Percentiles rank a stretch among this genome's conserved stretches.
These are phyloP conservation scores for Podarcis lilfordi DNA, from an alignment of 2,797 vertebrate genomes.

Conservation along the genomic window DNA sequence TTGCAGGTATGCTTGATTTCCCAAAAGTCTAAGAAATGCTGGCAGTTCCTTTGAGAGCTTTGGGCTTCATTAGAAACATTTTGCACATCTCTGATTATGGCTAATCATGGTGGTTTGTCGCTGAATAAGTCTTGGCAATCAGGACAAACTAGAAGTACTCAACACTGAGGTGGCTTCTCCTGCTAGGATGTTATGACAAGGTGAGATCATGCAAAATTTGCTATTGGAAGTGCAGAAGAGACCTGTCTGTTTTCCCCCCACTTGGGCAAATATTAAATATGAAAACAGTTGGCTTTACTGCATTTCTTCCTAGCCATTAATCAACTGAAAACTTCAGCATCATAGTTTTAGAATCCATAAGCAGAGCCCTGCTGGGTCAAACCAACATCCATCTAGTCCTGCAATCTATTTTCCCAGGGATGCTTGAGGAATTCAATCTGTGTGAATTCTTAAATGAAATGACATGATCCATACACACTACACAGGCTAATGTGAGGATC, in stretches of 20 bases:
- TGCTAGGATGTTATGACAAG: slow-evolving; percentile 27
- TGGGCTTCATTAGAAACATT: slow-evolving; percentile 44
- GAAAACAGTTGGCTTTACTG: neutral
- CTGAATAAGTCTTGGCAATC: slow-evolving; percentile 46
- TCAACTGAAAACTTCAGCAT: neutral
- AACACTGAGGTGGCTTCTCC: slow-evolving; percentile 21
- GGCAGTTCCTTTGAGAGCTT: slow-evolving; percentile 2
- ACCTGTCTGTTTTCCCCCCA: neutral
- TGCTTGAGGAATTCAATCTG: neutral
- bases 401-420: neutral
- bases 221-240: slow-evolving; percentile 15
- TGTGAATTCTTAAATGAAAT: neutral
- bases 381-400: neutral
- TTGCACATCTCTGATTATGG: slow-evolving; percentile 54
- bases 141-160: slow-evolving; percentile 33
- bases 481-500: neutral
- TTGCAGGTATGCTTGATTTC: neutral
- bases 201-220: slow-evolving; percentile 25
- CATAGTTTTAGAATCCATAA: neutral
- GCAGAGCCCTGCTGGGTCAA: neutral
- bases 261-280: slow-evolving; percentile 27
- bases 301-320: neutral
- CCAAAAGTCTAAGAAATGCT: neutral
- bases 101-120: slow-evolving; percentile 41
- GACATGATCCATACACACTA: neutral